phyloP scores from a whole-genome alignment of 1,140 invertebrate species.

The Formica exsecta region DNA sequence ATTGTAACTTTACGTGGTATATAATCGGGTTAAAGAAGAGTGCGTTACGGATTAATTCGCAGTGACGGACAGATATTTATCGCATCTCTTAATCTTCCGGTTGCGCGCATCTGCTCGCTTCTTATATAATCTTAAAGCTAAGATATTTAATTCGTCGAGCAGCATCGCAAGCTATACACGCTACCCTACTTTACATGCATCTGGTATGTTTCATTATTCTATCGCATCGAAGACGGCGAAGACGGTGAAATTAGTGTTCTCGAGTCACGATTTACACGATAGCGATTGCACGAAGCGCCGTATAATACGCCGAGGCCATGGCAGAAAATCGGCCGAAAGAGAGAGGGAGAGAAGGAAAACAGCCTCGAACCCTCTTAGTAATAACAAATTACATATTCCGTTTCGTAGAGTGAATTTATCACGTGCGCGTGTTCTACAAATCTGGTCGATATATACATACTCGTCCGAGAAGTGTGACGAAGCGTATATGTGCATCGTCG shows the following conservation, averaged over 20 bases:
- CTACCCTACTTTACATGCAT: slow-evolving; percentile 22
- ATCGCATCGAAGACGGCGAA: slow-evolving; percentile 49
- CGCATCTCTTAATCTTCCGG: slow-evolving; percentile 44
- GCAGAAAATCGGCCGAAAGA: neutral
- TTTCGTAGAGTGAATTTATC: slow-evolving; percentile 38
- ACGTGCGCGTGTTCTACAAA: slow-evolving; percentile 22
- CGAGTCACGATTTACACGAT: slow-evolving; percentile 55
- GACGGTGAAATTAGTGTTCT: slow-evolving; percentile 53
- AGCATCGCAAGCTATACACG: slow-evolving; percentile 23
- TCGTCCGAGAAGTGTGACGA: neutral
- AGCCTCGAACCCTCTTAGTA: neutral
- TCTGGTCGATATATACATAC: neutral
- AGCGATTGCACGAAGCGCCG: slow-evolving; percentile 54
- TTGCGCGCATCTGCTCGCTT: slow-evolving; percentile 43
- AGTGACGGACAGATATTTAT: slow-evolving; percentile 50
- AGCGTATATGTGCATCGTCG: neutral
- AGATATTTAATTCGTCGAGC: slow-evolving; percentile 56
- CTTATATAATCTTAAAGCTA: slow-evolving; percentile 33
- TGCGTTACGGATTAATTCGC: slow-evolving; percentile 38
- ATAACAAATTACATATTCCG: slow-evolving; percentile 53
- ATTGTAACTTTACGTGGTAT: slow-evolving; percentile 26
- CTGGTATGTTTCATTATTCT: slow-evolving; percentile 58
- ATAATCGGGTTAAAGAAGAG: slow-evolving; percentile 46
- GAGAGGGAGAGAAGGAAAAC: neutral
- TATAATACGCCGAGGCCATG: neutral